A percentile compares a stretch with the other conserved stretches of the same genome.
Conservation (phyloP, 2,797 vertebrate species). For the Pteropus rufus region DNA sequence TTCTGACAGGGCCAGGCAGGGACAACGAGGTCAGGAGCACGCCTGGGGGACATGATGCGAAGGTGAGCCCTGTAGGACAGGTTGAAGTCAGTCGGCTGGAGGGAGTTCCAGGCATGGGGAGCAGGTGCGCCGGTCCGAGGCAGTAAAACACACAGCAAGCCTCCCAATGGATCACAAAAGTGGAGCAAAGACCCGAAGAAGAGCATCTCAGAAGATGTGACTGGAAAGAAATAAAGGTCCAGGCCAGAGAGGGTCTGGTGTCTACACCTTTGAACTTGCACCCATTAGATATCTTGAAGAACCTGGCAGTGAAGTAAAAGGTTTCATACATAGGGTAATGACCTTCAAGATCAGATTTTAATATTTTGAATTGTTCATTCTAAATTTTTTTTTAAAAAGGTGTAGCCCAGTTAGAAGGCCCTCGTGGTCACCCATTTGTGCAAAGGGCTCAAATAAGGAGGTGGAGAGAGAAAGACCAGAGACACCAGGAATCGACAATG, state of each 20-base stretch:
- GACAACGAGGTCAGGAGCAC: not conserved
- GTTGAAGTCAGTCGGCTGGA: not conserved
- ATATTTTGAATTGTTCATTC: not conserved
- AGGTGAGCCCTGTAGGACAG: not conserved
- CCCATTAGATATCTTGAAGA: not conserved
- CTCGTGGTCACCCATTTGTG: too few species aligned
- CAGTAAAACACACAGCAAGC: too few species aligned
- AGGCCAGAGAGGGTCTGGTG: not conserved
- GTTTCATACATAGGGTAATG: not conserved
- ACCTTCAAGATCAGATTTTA: not conserved
- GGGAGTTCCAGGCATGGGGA: rapidly evolving
- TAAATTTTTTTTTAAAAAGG: not conserved
- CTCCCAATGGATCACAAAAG: not conserved
- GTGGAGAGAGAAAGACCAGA: rapidly evolving
- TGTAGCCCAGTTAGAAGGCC: not conserved
- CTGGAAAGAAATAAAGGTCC: not conserved
- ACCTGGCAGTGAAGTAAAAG: not conserved
- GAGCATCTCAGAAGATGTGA: not conserved
- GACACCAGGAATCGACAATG: not conserved
- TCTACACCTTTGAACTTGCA: not conserved
- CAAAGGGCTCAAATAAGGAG: not conserved
- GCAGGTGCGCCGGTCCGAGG: not conserved
- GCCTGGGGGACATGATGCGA: rapidly evolving
- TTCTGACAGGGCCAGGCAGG: too few species aligned
- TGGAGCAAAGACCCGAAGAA: not conserved